Evolutionary conservation across 2,797 vertebrate species (phyloP).

Genomic region (Hippoglossus hippoglossus): DNA sequence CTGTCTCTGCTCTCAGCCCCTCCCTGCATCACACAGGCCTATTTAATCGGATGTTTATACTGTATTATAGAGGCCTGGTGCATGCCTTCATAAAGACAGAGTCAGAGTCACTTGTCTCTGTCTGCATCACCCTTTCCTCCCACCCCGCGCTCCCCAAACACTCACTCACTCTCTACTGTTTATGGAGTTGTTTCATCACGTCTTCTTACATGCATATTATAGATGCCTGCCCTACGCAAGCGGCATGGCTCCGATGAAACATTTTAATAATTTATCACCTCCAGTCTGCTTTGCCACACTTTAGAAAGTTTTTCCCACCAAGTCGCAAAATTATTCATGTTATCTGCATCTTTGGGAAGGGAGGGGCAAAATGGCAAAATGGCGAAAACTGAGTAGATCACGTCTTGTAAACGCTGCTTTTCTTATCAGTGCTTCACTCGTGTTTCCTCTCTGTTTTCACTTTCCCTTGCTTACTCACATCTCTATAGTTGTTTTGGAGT

Average conservation of each 20-base stretch:
- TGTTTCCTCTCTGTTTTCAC: constrained; percentile 10
- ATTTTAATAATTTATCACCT: constrained; percentile 80
- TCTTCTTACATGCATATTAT: constrained; percentile 81
- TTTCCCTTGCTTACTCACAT: not conserved
- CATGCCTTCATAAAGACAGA: constrained; percentile 48
- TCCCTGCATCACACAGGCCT: constrained; percentile 57
- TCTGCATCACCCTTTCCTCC: constrained; percentile 44
- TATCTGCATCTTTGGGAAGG: constrained; percentile 65
- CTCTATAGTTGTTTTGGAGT: not conserved
- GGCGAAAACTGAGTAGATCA: constrained; percentile 17
- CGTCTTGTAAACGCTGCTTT: not conserved
- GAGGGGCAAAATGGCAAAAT: constrained; percentile 37
- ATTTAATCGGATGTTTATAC: constrained; percentile 70
- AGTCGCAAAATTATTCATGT: constrained; percentile 81
- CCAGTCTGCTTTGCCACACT: constrained; percentile 76
- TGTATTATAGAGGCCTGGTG: constrained; percentile 46
- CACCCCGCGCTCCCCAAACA: constrained; percentile 43
- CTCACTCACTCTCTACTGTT: constrained; percentile 69
- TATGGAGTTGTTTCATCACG: constrained; percentile 78
- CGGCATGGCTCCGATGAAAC: constrained; percentile 74
- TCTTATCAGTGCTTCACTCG: constrained; percentile 16
- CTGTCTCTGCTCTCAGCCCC: constrained; percentile 35
- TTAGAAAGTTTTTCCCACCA: constrained; percentile 77
- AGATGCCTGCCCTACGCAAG: constrained; percentile 73
- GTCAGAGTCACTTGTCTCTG: constrained; percentile 66